phyloP scores from a whole-genome alignment of 1,140 invertebrate genomes.

The Brachionus calyciflorus region DNA sequence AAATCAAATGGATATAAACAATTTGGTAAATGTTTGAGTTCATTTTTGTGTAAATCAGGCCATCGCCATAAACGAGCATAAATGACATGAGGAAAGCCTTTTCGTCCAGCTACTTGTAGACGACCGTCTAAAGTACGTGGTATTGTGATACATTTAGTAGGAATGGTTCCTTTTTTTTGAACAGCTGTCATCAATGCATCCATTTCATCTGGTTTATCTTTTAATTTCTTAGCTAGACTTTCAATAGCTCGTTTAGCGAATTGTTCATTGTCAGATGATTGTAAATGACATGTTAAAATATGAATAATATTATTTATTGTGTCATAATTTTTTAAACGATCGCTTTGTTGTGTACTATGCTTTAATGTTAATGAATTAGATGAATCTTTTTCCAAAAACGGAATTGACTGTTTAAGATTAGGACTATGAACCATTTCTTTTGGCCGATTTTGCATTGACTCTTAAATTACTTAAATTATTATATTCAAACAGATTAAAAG shows the following conservation, averaged over 20 bases:
- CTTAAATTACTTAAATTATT: no score
- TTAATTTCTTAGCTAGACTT: constrained; percentile 92
- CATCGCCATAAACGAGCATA: constrained; percentile 97
- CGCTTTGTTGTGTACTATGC: no score
- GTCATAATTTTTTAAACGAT: no score
- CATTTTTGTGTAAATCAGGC: constrained; percentile 98
- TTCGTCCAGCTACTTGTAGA: constrained; percentile 91
- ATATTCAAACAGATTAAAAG: no score
- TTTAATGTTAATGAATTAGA: no score
- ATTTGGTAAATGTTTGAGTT: constrained; percentile 93
- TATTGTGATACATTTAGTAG: constrained; percentile 97
- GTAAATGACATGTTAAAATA: constrained; percentile 92
- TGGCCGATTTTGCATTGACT: no score
- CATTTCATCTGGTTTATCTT: constrained; percentile 77
- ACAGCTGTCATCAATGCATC: constrained; percentile 95
- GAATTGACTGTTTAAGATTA: no score
- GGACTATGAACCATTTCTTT: no score
- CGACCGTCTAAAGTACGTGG: constrained; percentile 95
- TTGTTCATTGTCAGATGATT: constrained; percentile 82
- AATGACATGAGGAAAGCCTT: constrained; percentile 99
- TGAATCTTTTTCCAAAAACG: no score
- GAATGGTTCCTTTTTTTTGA: constrained; percentile 91
- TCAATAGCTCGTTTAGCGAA: constrained; percentile 96
- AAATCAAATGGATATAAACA: constrained; percentile 73
- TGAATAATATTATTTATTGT: no score